Evolutionary conservation across 2,797 vertebrate genomes (phyloP).

Genomic region (Peromyscus nudipes): DNA sequence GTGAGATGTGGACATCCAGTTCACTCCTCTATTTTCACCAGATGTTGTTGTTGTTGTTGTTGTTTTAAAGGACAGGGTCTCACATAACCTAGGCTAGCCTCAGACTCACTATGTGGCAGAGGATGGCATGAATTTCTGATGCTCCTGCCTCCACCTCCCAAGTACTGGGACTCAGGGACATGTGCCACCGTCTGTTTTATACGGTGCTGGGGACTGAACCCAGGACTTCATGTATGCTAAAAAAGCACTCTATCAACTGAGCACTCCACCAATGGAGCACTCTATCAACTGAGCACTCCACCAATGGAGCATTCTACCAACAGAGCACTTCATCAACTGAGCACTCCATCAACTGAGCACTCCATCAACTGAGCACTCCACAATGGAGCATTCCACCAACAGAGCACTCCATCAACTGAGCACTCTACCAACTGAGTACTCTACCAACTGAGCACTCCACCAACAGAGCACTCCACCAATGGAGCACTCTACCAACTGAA

Average conservation of each 20-base stretch:
- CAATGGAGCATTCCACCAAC: no score
- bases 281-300: background rate
- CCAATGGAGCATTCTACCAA: background rate
- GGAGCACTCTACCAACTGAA: no score
- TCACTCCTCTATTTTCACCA: background rate
- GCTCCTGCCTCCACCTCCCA: background rate
- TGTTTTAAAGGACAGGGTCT: background rate
- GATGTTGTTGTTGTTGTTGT: background rate
- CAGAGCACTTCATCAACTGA: background rate
- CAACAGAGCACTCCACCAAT: background rate
- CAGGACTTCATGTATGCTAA: background rate
- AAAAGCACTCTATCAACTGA: background rate
- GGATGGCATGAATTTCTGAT: background rate
- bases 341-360: background rate
- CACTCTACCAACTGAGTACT: no score
- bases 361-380: fast-evolving
- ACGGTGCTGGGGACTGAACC: background rate
- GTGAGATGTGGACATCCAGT: background rate
- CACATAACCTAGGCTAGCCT: background rate
- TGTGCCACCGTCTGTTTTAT: no score
- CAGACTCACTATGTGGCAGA: background rate
- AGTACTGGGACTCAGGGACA: background rate
- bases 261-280: background rate
- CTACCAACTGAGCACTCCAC: no score
- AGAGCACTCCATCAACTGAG: background rate